phyloP scores from a whole-genome alignment of 2,113 vertebrate species.

The Ictalurus punctatus region DNA sequence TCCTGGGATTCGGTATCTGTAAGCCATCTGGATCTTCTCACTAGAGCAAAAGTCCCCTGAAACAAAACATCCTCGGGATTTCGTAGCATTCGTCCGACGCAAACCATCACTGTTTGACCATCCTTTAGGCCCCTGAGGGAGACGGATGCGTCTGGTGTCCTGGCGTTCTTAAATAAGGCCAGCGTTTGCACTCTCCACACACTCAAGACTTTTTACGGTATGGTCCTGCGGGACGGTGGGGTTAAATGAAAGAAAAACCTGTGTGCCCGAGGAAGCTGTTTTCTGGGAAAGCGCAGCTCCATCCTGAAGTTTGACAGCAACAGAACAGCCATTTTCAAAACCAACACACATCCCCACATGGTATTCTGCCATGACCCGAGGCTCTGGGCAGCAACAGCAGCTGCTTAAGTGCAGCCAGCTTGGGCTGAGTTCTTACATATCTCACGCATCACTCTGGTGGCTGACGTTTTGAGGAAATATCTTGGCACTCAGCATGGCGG shows the following conservation, averaged over 20 bases:
- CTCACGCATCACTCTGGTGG: slow-evolving; percentile 42
- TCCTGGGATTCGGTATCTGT: slow-evolving; percentile 12
- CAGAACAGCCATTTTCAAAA: slow-evolving; percentile 56
- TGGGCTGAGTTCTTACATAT: slow-evolving; percentile 43
- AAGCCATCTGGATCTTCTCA: slow-evolving; percentile 27
- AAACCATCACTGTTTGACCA: slow-evolving; percentile 33
- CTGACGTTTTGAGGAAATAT: slow-evolving; percentile 41
- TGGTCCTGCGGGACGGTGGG: slow-evolving; percentile 32
- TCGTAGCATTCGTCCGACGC: not conserved
- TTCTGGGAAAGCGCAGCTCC: slow-evolving; percentile 53
- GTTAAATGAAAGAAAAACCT: slow-evolving; percentile 46
- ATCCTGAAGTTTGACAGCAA: slow-evolving; percentile 42
- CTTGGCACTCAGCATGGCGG: not conserved
- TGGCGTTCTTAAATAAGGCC: slow-evolving; percentile 35
- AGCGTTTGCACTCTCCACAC: slow-evolving; percentile 42
- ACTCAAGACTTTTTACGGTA: slow-evolving; percentile 42
- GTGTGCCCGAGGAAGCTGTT: not conserved
- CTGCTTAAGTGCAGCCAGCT: slow-evolving; percentile 46
- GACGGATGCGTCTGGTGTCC: slow-evolving; percentile 26
- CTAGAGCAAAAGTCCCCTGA: slow-evolving; percentile 2
- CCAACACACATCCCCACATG: slow-evolving; percentile 57
- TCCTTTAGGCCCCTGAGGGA: slow-evolving; percentile 23
- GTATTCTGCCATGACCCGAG: slow-evolving; percentile 48
- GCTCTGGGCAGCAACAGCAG: slow-evolving; percentile 55
- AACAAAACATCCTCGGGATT: slow-evolving; percentile 15